Evolutionary conservation across 2,797 vertebrate species (phyloP).

Genomic region (Phoebastria nigripes): DNA sequence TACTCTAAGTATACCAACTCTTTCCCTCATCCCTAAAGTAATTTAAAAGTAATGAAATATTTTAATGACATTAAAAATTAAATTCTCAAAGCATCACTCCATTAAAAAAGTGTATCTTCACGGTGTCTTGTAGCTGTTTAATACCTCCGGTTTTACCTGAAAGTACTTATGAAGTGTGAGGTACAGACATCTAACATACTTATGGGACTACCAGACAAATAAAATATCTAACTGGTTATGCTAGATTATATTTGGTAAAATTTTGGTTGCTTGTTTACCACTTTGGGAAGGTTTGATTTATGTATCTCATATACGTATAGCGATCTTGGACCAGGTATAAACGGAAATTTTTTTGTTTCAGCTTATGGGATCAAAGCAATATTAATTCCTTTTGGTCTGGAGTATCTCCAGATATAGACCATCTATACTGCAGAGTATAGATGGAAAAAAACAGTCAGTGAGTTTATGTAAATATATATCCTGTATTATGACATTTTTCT

Average conservation of each 20-base stretch:
- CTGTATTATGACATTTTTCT: neutral
- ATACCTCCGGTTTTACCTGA: neutral
- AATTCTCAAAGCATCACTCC: neutral
- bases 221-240: neutral
- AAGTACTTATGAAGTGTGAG: neutral
- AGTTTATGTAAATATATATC: neutral
- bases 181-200: neutral
- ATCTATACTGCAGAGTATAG: neutral
- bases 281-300: neutral
- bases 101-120: neutral
- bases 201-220: neutral
- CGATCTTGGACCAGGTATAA: neutral
- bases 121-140: neutral
- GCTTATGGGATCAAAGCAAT: neutral
- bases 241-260: neutral
- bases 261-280: neutral
- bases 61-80: neutral
- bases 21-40: neutral
- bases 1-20: neutral
- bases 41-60: neutral
- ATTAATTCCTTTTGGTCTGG: conserved; percentile 20
- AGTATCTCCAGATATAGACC: conserved; percentile 14
- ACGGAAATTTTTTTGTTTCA: neutral
- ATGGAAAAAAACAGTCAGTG: neutral
- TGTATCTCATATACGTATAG: neutral